Conservation (phyloP, 2,113 vertebrate genomes). For the Propithecus coquereli region DNA sequence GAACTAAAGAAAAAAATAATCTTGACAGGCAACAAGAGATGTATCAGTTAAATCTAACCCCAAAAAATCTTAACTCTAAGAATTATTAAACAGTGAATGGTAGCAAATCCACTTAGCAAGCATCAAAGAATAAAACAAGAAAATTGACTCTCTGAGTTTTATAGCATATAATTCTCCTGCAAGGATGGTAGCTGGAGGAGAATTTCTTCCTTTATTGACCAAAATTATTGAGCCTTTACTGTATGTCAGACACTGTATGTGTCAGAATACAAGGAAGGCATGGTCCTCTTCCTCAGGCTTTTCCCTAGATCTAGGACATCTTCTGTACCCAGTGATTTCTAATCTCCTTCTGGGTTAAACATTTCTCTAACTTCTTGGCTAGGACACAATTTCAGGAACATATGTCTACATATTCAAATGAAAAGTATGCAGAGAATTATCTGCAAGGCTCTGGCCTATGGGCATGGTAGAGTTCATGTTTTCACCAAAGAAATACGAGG, state of each 20-base stretch:
- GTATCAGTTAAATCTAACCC: background rate
- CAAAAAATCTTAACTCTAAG: background rate
- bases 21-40: background rate
- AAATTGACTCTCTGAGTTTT: background rate
- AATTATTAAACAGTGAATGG: background rate
- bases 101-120: background rate
- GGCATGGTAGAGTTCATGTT: background rate
- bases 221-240: background rate
- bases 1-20: conserved; percentile 6
- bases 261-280: background rate
- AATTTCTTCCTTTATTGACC: background rate
- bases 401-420: background rate
- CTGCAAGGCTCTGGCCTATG: background rate
- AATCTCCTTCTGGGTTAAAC: background rate
- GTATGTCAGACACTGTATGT: background rate
- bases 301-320: background rate
- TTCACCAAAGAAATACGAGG: background rate
- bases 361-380: background rate
- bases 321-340: background rate
- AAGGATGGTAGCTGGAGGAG: background rate
- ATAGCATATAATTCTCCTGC: background rate
- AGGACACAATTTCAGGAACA: background rate
- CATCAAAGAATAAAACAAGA: background rate
- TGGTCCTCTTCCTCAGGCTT: background rate
- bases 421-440: background rate